Conservation (phyloP, 2,888 invertebrate genomes). For the Drosophila kuntzei region DNA sequence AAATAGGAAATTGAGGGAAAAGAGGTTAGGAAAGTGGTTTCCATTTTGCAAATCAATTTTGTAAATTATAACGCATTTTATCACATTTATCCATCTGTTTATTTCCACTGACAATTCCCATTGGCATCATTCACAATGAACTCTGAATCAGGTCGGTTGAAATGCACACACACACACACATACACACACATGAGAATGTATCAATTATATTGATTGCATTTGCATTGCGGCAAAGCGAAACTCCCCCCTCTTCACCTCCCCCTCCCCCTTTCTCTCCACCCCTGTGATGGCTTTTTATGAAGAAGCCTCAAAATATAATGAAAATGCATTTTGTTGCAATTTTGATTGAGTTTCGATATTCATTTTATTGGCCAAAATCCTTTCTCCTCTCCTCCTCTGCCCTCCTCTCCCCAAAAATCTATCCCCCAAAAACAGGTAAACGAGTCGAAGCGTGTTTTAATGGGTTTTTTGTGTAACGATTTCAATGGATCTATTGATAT, state of each 20-base stretch:
- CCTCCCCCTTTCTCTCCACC: not conserved
- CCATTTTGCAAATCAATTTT: constrained; percentile 67
- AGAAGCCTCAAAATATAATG: constrained; percentile 58
- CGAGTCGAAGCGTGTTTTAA: constrained; percentile 15
- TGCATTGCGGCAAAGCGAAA: constrained; percentile 52
- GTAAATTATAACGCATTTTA: constrained; percentile 65
- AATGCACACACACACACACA: constrained; percentile 11
- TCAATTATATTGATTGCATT: constrained; percentile 82
- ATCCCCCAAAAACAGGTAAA: constrained; percentile 1
- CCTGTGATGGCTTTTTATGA: constrained; percentile 37
- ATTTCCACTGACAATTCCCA: constrained; percentile 49
- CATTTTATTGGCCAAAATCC: constrained; percentile 52
- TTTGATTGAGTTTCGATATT: constrained; percentile 67
- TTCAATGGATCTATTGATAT: constrained; percentile 7
- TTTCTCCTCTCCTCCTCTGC: not conserved
- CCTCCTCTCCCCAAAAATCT: not conserved
- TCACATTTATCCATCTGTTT: constrained; percentile 29
- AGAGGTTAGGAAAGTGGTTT: constrained; percentile 7
- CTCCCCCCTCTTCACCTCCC: constrained; percentile 9
- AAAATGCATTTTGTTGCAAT: constrained; percentile 75
- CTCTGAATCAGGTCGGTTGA: constrained; percentile 26
- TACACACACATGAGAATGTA: constrained; percentile 29
- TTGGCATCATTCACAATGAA: constrained; percentile 41
- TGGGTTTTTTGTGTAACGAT: constrained; percentile 14
- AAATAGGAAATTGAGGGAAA: not conserved